These are phyloP conservation scores for Limonius californicus DNA, from an alignment of 1,140 invertebrate species.

Conservation along the genomic window DNA sequence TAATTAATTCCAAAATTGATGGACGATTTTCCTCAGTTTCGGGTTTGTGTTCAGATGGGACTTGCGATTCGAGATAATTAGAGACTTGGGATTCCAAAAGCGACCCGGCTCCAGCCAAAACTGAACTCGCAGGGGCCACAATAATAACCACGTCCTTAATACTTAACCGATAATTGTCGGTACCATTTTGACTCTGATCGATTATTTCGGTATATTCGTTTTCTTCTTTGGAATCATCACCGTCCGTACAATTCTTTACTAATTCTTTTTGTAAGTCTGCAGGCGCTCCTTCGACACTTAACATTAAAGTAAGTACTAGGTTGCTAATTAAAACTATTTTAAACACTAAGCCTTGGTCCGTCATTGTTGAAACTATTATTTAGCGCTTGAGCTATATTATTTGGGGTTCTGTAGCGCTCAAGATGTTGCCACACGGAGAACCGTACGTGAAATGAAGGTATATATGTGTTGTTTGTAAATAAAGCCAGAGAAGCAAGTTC, in stretches of 20 bases:
- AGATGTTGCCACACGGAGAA: too few species aligned
- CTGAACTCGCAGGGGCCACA: slow-evolving; percentile 16
- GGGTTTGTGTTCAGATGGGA: background rate
- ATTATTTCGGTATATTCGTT: background rate
- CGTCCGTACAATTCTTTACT: background rate
- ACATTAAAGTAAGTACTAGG: background rate
- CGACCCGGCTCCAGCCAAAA: slow-evolving; percentile 1
- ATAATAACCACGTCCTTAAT: slow-evolving; percentile 63
- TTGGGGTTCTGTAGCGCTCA: too few species aligned
- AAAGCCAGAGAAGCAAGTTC: too few species aligned
- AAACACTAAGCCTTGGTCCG: background rate
- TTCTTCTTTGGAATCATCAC: background rate
- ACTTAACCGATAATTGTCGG: slow-evolving; percentile 63
- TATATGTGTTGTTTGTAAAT: too few species aligned
- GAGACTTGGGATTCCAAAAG: slow-evolving; percentile 1
- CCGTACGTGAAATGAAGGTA: too few species aligned
- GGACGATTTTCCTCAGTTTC: background rate
- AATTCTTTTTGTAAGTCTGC: background rate
- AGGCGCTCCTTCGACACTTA: background rate
- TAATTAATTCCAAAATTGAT: background rate
- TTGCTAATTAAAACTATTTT: background rate
- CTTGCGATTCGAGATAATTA: background rate
- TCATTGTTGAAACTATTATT: too few species aligned
- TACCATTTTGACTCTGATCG: slow-evolving; percentile 68
- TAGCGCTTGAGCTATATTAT: too few species aligned